A percentile compares a stretch with the other conserved stretches of the same genome.
These are phyloP conservation scores for Lampropteryx suffumata DNA, from an alignment of 2,888 invertebrate genomes.

Conservation along the genomic window DNA sequence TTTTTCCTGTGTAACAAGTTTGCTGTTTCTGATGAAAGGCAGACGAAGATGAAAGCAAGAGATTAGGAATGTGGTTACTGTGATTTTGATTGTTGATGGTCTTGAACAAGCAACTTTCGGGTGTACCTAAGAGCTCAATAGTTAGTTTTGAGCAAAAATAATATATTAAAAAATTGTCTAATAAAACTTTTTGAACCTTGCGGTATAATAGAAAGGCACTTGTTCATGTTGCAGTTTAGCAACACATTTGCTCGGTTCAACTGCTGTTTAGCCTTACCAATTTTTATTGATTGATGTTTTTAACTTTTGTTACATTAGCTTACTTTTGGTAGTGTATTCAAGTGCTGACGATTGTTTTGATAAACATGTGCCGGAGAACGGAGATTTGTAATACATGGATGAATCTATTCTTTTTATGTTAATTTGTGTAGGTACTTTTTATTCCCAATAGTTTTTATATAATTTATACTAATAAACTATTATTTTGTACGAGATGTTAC, in stretches of 20 bases:
- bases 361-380: no score
- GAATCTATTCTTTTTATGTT: background rate
- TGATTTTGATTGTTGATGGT: background rate
- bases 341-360: no score
- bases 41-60: constrained; percentile 44
- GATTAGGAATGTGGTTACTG: background rate
- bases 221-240: background rate
- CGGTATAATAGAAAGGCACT: constrained; percentile 5
- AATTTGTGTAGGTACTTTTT: constrained; percentile 6
- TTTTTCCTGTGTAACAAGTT: constrained; percentile 81
- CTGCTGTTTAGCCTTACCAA: no score
- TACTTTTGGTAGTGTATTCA: no score
- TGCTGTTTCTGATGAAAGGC: constrained; percentile 70
- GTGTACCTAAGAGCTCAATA: no score
- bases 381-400: no score
- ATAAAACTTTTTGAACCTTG: no score
- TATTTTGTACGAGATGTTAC: constrained; percentile 23
- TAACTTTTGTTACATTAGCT: no score
- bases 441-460: constrained; percentile 21
- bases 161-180: no score
- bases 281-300: no score
- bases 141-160: no score
- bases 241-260: no score
- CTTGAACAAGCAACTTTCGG: constrained; percentile 1
- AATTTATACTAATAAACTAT: constrained; percentile 31